Base-by-base conservation (phyloP, 2,797 vertebrate species). In the Dermochelys coriacea region DNA sequence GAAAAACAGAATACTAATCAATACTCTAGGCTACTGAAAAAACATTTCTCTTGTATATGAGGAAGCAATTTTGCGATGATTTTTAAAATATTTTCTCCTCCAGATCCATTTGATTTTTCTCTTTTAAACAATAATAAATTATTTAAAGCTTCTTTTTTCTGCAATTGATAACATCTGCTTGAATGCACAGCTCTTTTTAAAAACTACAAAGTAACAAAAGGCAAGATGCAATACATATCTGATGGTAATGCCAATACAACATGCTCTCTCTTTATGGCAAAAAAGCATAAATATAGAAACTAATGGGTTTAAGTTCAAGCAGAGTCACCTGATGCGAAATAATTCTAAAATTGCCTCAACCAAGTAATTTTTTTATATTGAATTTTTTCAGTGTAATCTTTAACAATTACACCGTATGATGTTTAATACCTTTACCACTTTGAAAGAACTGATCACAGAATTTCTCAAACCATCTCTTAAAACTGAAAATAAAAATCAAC, bases 201-300 rank as follows among this genome's bases (percentile, higher is more conserved):
- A 93, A 96, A 86, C 47, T 85, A n/a, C 55, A 82, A 88, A 81
- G 74, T 95, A 90, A 89, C 41, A 86, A 96, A 97, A 88, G 87
- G 47, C 49, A 93, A 96, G 61, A 88, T 86, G 64, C 34, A 93
- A 89, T 85, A 81, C 86, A 80, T 23, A 37, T 88, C 80, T 90
- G 80, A 37, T 80, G 61, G 80, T 79, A 88, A 37, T 86, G 45
- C 27, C 85, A 91, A 78, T 77, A 96, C 85, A 96, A 71, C 71
- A 89, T 37, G 90, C 4, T 87, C 91, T 31, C 59, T 80, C 85
- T 90, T 92, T 47, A 92, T 90, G 95, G 57, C 34, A 82, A 83
- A 86, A 78, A 74, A 83, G n/a, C 50, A 96, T 91, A 97, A 97
- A 95, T 91, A 94, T 3, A 64, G 45, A 1, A 29, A 96, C 29